Evolutionary conservation across 2,888 invertebrate genomes (phyloP), one percentile per base, ranked within the genome.

Genomic region (Horisme vitalbata): DNA sequence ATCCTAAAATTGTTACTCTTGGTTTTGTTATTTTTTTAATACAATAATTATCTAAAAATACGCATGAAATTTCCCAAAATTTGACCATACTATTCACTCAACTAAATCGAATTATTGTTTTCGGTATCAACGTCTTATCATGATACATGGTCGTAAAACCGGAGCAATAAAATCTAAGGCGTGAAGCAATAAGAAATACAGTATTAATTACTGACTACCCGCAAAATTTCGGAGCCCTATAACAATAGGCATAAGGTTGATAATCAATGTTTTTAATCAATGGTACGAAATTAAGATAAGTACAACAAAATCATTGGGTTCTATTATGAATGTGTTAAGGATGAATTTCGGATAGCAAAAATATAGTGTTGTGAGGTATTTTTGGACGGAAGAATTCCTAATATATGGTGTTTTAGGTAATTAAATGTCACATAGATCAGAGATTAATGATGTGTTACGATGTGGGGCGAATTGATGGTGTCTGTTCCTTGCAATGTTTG

Each of bases 361-460:
- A 64, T 58, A 48, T 50, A 59, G 55, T 63, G 57, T 68, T 57
- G 71, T 72, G 77, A 75, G 65, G 63, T 72, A 44, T 38, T 49
- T 34, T 49, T 46, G 69, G 75, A 75, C 82, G 88, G 87, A 88
- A 87, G 87, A 85, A 83, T 76, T 74, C 70, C 70, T 78, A 84
- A 87, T 88, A 86, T 88, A 89, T 87, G 85, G 85, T 87, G 85
- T 86, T 86, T 85, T 86, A 85, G 87, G 88, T 89, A 89, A 89
- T 89, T 88, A 87, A 88, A 89, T 87, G 87, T 88, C 87, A 83
- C 86, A 88, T 89, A 85, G 79, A 88, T 88, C 86, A 83, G 80
- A 83, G 84, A 88, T 89, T 88, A 89, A 89, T 88, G 87, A 87
- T 82, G 83, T 87, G 87, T 86, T 83, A 82, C 86, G 83, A 77